These are phyloP conservation scores for Hydriomena furcata DNA, from an alignment of 2,888 invertebrate species.

Conservation along the genomic window DNA sequence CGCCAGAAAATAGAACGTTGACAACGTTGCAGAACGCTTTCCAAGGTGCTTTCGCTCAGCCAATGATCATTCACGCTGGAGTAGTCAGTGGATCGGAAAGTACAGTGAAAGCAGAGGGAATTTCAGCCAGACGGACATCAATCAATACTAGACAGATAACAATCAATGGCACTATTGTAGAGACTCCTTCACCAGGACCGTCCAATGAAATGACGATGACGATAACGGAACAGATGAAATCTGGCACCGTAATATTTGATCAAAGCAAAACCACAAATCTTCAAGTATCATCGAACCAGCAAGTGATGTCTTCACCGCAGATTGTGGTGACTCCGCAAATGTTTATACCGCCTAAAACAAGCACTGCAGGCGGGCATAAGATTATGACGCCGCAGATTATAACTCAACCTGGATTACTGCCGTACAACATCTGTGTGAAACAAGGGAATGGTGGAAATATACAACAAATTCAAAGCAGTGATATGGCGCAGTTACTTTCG, in stretches of 20 bases:
- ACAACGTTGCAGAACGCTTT: slow-evolving; percentile 79
- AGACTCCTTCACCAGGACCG: slow-evolving; percentile 80
- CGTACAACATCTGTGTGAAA: slow-evolving; percentile 80
- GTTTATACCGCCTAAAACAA: slow-evolving; percentile 75
- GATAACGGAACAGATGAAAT: slow-evolving; percentile 78
- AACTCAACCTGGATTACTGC: slow-evolving; percentile 72
- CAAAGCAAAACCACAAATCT: slow-evolving; percentile 75
- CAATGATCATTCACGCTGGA: slow-evolving; percentile 77
- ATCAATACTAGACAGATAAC: slow-evolving; percentile 81
- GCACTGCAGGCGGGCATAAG: slow-evolving; percentile 65
- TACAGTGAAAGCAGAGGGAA: slow-evolving; percentile 76
- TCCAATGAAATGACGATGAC: slow-evolving; percentile 79
- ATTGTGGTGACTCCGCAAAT: slow-evolving; percentile 80
- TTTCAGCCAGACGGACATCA: slow-evolving; percentile 75
- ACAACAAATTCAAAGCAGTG: slow-evolving; percentile 74
- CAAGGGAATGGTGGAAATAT: slow-evolving; percentile 70
- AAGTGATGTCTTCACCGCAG: slow-evolving; percentile 76
- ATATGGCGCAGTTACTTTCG: slow-evolving; percentile 74
- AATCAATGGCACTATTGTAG: slow-evolving; percentile 80
- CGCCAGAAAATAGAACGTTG: slow-evolving; percentile 79
- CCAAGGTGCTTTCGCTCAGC: slow-evolving; percentile 77
- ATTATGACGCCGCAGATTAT: slow-evolving; percentile 73
- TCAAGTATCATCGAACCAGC: slow-evolving; percentile 75
- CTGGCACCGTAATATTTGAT: slow-evolving; percentile 76
- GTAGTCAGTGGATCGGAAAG: slow-evolving; percentile 75